A percentile compares a stretch with the other conserved stretches of the same genome.
Evolutionary conservation across 2,113 vertebrate species (phyloP).

Genomic region (Osmerus eperlanus): DNA sequence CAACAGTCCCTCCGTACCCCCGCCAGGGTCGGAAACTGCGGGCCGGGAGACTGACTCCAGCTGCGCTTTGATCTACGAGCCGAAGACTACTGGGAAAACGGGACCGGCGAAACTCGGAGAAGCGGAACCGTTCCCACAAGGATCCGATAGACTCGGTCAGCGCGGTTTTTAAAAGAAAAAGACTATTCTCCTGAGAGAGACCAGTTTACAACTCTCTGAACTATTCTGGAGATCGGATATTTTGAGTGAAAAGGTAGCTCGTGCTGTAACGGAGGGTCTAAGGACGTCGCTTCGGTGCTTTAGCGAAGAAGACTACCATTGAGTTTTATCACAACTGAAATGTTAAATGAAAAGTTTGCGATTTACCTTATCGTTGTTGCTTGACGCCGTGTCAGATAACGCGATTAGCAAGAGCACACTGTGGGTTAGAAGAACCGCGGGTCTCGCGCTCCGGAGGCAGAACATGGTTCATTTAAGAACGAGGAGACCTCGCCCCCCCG

Average conservation of each 20-base stretch:
- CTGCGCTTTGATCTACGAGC: slow-evolving; percentile 44
- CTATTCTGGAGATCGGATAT: no score
- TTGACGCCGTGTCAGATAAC: slow-evolving; percentile 33
- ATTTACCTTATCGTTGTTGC: slow-evolving; percentile 50
- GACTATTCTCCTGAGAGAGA: no score
- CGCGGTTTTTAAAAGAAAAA: no score
- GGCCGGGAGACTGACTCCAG: slow-evolving; percentile 30
- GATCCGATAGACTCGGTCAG: no score
- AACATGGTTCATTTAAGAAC: slow-evolving; percentile 48
- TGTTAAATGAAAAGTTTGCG: slow-evolving; percentile 7
- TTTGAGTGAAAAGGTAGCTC: no score
- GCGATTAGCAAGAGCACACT: slow-evolving; percentile 28
- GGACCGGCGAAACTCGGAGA: neutral
- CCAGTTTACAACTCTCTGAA: no score
- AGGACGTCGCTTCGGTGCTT: neutral
- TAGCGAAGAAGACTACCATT: neutral
- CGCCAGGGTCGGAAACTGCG: no score
- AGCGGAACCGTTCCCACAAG: no score
- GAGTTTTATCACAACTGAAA: neutral
- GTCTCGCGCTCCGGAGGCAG: slow-evolving; percentile 41
- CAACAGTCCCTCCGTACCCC: slow-evolving; percentile 17
- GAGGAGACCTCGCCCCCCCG: slow-evolving; percentile 35
- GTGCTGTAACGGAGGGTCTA: neutral
- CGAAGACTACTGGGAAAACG: slow-evolving; percentile 11
- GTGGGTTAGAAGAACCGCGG: slow-evolving; percentile 28